Evolutionary conservation across 2,888 invertebrate species (phyloP), one percentile per base, ranked within the genome.

Genomic region (Eupithecia centaureata): DNA sequence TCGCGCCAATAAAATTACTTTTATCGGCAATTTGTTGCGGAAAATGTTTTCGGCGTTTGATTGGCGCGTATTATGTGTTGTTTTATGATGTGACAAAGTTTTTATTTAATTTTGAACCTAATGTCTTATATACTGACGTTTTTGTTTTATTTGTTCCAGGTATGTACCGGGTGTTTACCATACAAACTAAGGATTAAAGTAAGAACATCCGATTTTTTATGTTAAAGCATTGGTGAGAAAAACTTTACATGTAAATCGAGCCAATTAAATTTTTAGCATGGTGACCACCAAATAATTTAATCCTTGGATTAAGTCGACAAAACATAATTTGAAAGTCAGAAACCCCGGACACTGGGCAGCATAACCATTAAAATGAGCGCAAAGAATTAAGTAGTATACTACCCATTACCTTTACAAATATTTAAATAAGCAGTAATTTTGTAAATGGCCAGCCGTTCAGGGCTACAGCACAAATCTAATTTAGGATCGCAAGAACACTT

Each of bases 401-500:
- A 33, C 33, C 33, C 56, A 60, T 60, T 63, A 51, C 28, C 13
- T 18, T 52, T 38, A 47, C 47, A 67, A 65, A 68, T 67, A 75
- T 73, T 66, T 52, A 67, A 68, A 61, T 67, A 61, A 38, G 61
- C 70, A 70, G 61, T 74, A 74, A 82, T 83, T 85, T 81, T 76
- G 73, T 77, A 77, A 82, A 80, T 77, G 80, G 74, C 74, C 76
- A 75, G 75, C 71, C 76, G 76, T 72, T 68, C 68, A 63, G 61
- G 61, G 51, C 71, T 61, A 66, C 73, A 67, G 74, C 75, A 77
- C 78, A 76, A 82, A 82, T 85, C 78, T 83, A 83, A 85, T 86
- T 85, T 80, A 79, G 73, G 61, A 74, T 70, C 76, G 80, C 79
- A 81, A 81, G 84, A 80, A 80, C 82, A 79, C 76, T 76, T 79